phyloP scores from a whole-genome alignment of 35 echinoderm and acorn worm genomes.

The Holothuria glaberrima region DNA sequence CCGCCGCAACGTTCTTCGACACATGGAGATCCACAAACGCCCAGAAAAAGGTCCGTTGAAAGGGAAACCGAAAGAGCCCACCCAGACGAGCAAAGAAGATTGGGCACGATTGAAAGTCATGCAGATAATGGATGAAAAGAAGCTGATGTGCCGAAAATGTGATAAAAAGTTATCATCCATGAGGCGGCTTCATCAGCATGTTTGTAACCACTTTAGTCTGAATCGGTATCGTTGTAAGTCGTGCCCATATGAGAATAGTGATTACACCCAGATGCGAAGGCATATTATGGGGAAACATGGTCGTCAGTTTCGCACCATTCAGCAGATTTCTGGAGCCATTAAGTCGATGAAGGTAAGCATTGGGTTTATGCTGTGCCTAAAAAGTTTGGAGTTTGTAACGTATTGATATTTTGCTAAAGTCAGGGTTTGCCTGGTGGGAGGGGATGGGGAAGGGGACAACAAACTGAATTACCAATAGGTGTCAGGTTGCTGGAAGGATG shows the following conservation, averaged over 20 bases:
- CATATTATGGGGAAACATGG: conserved; percentile 97
- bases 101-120: conserved; percentile 74
- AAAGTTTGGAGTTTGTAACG: conserved; percentile 64
- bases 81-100: conserved; percentile 61
- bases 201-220: conserved; percentile 91
- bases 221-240: conserved; percentile 88
- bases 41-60: conserved; percentile 23
- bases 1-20: conserved; percentile 81
- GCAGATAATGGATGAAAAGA: conserved; percentile 93
- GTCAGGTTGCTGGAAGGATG: no score
- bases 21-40: conserved; percentile 85
- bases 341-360: conserved; percentile 78
- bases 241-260: conserved; percentile 88
- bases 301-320: conserved; percentile 85
- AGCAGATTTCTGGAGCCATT: conserved; percentile 90
- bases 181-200: conserved; percentile 83
- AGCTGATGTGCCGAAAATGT: conserved; percentile 82
- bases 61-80: conserved; percentile 48
- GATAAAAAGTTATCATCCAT: conserved; percentile 83
- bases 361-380: neutral
- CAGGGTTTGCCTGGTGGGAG: no score
- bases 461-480: no score
- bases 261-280: conserved; percentile 95
- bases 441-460: no score
- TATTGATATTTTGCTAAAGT: no score